phyloP scores from a whole-genome alignment of 2,888 invertebrate genomes.

The Athalia cordata region DNA sequence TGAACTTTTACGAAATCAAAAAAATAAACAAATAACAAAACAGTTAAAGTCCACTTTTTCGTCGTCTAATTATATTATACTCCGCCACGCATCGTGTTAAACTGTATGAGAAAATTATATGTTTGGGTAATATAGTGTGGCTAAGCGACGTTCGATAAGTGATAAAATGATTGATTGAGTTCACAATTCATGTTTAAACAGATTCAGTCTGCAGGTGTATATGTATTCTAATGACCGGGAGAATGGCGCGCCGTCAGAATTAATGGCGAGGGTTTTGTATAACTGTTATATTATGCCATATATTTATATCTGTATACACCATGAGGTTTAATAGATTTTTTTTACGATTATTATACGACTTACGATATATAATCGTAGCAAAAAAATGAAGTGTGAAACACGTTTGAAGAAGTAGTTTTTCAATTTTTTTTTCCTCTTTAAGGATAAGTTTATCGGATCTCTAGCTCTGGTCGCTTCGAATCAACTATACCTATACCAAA shows the following conservation, averaged over 20 bases:
- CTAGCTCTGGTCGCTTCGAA: neutral
- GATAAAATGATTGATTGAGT: constrained; percentile 34
- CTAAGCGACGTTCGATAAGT: neutral
- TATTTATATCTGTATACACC: neutral
- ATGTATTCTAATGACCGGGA: constrained; percentile 24
- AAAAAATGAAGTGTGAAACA: constrained; percentile 27
- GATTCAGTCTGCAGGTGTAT: constrained; percentile 4
- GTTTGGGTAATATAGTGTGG: neutral
- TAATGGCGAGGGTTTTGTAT: neutral
- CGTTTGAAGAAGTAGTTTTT: constrained; percentile 5
- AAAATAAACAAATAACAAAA: too few species aligned
- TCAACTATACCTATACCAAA: neutral
- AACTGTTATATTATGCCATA: neutral
- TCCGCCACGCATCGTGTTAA: too few species aligned
- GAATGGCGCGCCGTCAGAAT: neutral
- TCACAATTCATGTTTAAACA: neutral
- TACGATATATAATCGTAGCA: constrained; percentile 27
- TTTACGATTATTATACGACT: constrained; percentile 6
- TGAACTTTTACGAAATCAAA: too few species aligned
- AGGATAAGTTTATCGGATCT: neutral
- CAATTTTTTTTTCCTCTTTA: too few species aligned
- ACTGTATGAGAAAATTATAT: too few species aligned
- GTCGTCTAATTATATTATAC: too few species aligned
- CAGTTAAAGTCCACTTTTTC: too few species aligned
- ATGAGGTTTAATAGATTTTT: neutral